Conservation (phyloP, 2,113 vertebrate genomes). For the Urocolius indicus region DNA sequence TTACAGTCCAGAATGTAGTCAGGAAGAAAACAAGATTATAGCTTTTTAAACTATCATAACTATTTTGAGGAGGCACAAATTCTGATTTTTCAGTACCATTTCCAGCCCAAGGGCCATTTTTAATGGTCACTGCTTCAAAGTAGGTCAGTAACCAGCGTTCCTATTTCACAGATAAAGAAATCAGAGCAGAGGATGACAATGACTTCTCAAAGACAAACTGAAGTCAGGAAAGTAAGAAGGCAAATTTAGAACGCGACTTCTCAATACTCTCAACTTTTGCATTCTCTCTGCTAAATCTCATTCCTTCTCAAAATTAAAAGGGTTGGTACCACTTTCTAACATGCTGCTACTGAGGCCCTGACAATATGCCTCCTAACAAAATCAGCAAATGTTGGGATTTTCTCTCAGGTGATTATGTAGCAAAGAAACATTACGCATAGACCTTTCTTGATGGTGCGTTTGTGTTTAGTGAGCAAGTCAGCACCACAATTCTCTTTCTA, state of each 20-base stretch:
- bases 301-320: background rate
- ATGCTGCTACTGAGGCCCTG: background rate
- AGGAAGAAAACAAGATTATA: background rate
- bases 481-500: background rate
- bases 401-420: background rate
- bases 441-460: background rate
- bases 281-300: background rate
- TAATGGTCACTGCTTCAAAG: background rate
- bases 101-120: background rate
- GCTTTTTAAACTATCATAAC: background rate
- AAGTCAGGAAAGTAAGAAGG: background rate
- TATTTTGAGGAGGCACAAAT: background rate
- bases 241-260: background rate
- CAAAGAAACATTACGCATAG: background rate
- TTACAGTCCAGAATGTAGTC: background rate
- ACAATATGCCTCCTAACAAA: background rate
- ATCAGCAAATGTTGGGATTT: background rate
- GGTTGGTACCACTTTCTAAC: background rate
- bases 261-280: background rate
- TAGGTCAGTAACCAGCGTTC: constrained; percentile 4
- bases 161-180: background rate
- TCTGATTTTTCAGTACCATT: background rate
- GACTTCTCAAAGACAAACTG: constrained; percentile 2
- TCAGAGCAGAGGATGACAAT: background rate
- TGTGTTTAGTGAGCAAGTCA: background rate